Evolutionary conservation across 1,140 invertebrate species (phyloP), one percentile per base, ranked within the genome.

Genomic region (Drosophila sechellia): DNA sequence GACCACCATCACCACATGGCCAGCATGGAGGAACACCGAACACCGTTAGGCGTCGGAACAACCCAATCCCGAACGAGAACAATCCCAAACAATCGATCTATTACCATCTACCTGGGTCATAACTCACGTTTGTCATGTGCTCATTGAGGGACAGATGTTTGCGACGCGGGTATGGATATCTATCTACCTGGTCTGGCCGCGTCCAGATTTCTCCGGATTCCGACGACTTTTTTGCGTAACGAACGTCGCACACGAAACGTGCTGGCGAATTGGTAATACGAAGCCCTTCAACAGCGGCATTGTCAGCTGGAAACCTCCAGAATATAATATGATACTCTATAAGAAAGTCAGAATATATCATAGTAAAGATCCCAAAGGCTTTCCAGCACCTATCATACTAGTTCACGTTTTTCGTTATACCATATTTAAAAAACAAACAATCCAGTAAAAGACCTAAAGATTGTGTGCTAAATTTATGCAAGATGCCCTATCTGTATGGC

Each of bases 141-240:
- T 76, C 63, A 86, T 85, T 58, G 69, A 53, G 42, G 58, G 57
- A 69, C 83, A 87, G 83, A 87, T 87, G 83, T 87, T 87, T 46
- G 43, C 53, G 25, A n/a, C 27, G 56, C 52, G 37, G 50, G 39
- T 35, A 8, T 31, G 31, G 31, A 39, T 37, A 25, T 40, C 53
- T 37, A 25, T 40, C 53, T 75, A 78, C 64, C 77, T 64, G 77
- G 60, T 63, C 54, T 45, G 71, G 58, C 27, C 60, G 46, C 50
- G 59, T 80, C 78, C 46, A 48, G 70, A 57, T 76, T 65, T 68
- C 52, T 60, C 79, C 64, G 66, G 83, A 70, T 74, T 73, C 25
- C 42, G 42, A 34, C 75, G 42, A 56, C 50, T 68, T 59, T 65
- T 78, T 77, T 63, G 63, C 64, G 37, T 56, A 77, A 17, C 17